A percentile compares a stretch with the other conserved stretches of the same genome.
Conservation (phyloP, 1,140 invertebrate species). For the Conus betulinus region DNA sequence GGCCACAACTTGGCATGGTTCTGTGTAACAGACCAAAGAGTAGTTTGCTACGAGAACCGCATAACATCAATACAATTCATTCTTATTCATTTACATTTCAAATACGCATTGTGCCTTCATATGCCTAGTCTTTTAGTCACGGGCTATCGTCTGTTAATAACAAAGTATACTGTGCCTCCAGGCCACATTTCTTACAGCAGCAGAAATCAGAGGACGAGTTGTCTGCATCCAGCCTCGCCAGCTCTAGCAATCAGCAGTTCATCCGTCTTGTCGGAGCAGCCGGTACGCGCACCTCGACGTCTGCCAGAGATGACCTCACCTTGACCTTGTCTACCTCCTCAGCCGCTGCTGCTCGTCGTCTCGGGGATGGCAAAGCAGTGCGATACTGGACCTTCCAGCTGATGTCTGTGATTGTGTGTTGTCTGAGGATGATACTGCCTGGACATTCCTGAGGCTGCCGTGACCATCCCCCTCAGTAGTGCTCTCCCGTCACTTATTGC, state of each 20-base stretch:
- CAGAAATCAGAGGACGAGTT: slow-evolving; percentile 26
- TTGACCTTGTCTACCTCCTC: slow-evolving; percentile 10
- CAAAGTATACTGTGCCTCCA: not conserved
- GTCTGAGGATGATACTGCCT: not conserved
- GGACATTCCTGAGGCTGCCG: slow-evolving; percentile 1
- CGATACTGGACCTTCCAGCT: not conserved
- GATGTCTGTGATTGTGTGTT: slow-evolving; percentile 1
- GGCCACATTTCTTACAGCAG: slow-evolving; percentile 29
- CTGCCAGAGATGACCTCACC: not conserved
- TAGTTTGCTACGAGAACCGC: too few species aligned
- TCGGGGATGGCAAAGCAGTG: not conserved
- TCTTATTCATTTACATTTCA: too few species aligned
- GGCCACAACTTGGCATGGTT: too few species aligned
- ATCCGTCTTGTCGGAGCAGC: not conserved
- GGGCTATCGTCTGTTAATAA: not conserved
- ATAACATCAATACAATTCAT: too few species aligned
- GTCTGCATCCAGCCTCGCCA: slow-evolving; percentile 35
- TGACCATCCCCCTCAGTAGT: too few species aligned
- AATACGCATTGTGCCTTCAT: too few species aligned
- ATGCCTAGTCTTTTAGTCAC: not conserved
- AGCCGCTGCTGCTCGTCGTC: not conserved
- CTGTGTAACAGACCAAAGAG: too few species aligned
- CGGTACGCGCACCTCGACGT: not conserved
- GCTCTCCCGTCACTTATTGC: too few species aligned
- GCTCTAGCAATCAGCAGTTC: slow-evolving; percentile 1